These are phyloP conservation scores for Dromiciops gliroides DNA, from an alignment of 2,113 vertebrate genomes.

Conservation along the genomic window DNA sequence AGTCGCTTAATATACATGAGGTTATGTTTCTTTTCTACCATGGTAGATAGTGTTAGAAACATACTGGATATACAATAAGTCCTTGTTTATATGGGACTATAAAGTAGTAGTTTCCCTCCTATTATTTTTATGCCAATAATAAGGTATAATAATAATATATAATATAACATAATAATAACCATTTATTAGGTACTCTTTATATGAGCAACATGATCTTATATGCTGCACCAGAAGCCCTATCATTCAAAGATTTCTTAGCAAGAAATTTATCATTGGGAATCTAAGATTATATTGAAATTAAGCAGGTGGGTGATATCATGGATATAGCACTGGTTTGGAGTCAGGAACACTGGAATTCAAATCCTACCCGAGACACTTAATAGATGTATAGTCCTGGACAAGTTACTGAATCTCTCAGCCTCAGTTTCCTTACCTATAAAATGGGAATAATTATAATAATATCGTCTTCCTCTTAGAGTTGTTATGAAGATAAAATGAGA, in stretches of 20 bases:
- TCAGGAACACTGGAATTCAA: neutral
- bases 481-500: neutral
- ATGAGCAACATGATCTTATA: neutral
- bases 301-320: neutral
- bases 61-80: neutral
- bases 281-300: slow-evolving; percentile 65
- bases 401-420: neutral
- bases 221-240: slow-evolving; percentile 26
- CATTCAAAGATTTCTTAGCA: slow-evolving; percentile 64
- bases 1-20: slow-evolving; percentile 6
- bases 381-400: neutral
- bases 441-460: neutral
- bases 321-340: neutral
- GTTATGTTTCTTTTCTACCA: neutral
- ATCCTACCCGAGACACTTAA: neutral
- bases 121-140: slow-evolving; percentile 54
- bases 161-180: too few species aligned
- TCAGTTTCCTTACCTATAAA: neutral
- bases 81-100: slow-evolving; percentile 3
- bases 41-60: neutral
- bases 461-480: neutral
- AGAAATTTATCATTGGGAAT: slow-evolving; percentile 14
- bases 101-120: slow-evolving; percentile 38
- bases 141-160: too few species aligned
- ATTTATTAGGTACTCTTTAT: neutral